Evolutionary conservation across 2,888 invertebrate species (phyloP).

Genomic region (Gastrophysa polygoni): DNA sequence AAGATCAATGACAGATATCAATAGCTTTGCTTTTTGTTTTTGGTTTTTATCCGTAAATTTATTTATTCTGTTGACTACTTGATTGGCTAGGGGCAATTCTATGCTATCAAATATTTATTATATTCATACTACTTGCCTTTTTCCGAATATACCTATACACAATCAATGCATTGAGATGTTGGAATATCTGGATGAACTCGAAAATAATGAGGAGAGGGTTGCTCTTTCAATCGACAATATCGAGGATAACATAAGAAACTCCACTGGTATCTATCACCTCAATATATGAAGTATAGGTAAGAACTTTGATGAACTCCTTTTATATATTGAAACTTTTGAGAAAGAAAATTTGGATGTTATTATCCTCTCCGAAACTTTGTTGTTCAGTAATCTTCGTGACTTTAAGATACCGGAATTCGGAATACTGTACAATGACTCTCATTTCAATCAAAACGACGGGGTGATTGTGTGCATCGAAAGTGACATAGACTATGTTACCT

Average conservation of each 20-base stretch:
- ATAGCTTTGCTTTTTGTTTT: too few relatives aligned
- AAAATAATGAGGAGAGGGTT: background rate
- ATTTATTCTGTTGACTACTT: background rate
- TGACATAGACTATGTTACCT: background rate
- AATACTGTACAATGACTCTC: slow-evolving; percentile 9
- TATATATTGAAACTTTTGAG: slow-evolving; percentile 4
- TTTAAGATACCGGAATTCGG: slow-evolving; percentile 5
- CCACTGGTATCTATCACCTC: slow-evolving; percentile 8
- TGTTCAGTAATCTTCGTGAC: background rate
- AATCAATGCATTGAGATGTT: background rate
- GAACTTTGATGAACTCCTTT: slow-evolving; percentile 10
- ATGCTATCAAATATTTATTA: background rate
- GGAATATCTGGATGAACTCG: background rate
- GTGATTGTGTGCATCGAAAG: slow-evolving; percentile 11
- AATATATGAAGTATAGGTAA: slow-evolving; percentile 10
- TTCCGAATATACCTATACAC: background rate
- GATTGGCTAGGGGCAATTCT: background rate
- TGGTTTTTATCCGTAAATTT: background rate
- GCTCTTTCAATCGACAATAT: slow-evolving; percentile 3
- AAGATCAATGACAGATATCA: too few relatives aligned
- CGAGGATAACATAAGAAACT: background rate
- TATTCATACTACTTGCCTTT: background rate
- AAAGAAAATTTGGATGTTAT: slow-evolving; percentile 11
- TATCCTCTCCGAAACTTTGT: slow-evolving; percentile 13
- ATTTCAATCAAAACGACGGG: slow-evolving; percentile 15